Conservation (phyloP, 30 jellyfish, hydroid and myxozoan genomes). For the Pelagia noctiluca region DNA sequence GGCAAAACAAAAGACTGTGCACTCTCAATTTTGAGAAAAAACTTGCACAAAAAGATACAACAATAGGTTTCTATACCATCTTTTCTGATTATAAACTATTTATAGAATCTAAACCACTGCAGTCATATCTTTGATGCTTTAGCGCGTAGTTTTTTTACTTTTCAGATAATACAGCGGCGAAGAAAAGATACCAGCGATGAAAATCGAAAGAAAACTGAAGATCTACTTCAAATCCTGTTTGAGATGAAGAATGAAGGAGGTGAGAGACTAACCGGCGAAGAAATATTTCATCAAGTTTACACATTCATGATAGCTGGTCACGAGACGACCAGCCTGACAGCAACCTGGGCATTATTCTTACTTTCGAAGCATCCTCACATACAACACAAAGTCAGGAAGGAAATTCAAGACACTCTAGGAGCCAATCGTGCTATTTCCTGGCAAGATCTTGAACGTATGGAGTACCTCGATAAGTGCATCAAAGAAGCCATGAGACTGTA, state of each 20-base stretch:
- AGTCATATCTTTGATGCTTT: too few relatives aligned
- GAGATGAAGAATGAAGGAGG: conserved; percentile 49
- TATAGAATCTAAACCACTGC: too few relatives aligned
- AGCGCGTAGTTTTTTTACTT: too few relatives aligned
- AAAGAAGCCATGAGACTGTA: conserved; percentile 69
- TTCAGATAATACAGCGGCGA: conserved; percentile 31
- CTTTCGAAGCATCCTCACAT: conserved; percentile 41
- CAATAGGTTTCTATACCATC: too few relatives aligned
- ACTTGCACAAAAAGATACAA: too few relatives aligned
- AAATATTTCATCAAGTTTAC: conserved; percentile 66
- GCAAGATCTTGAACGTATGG: conserved; percentile 43
- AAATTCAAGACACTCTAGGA: not conserved
- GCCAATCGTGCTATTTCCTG: conserved; percentile 31
- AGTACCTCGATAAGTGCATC: conserved; percentile 47
- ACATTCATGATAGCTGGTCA: conserved; percentile 67
- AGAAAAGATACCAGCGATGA: not conserved
- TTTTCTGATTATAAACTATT: too few relatives aligned
- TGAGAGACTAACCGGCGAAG: conserved; percentile 20
- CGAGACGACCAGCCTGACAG: conserved; percentile 70
- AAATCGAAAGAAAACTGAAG: not conserved
- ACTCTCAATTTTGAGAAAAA: too few relatives aligned
- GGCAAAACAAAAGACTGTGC: too few relatives aligned
- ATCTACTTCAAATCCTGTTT: conserved; percentile 22
- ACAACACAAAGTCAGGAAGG: conserved; percentile 37
- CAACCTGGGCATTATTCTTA: conserved; percentile 59